phyloP scores from a whole-genome alignment of 2,113 vertebrate species.

The Ailurus styani region DNA sequence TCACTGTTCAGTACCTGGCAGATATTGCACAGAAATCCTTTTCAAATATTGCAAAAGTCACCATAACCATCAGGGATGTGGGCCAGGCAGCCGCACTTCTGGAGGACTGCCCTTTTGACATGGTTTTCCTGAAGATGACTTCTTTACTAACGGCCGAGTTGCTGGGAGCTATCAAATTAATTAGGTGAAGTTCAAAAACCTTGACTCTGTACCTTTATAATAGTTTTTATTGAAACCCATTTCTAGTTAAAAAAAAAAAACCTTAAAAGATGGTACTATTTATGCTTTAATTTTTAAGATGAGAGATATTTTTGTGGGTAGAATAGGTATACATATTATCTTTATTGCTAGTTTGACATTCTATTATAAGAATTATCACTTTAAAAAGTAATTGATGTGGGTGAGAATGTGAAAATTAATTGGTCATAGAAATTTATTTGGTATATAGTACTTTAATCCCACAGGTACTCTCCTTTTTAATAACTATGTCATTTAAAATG shows the following conservation, averaged over 20 bases:
- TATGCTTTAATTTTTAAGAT: background rate
- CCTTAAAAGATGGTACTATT: background rate
- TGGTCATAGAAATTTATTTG: background rate
- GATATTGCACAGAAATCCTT: constrained; percentile 25
- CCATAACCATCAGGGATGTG: background rate
- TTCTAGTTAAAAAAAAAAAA: background rate
- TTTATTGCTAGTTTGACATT: background rate
- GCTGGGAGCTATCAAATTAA: constrained; percentile 35
- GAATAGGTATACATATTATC: background rate
- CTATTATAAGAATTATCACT: background rate
- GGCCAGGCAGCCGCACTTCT: rapidly evolving
- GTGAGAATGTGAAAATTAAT: background rate
- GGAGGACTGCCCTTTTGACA: background rate
- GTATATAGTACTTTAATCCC: background rate
- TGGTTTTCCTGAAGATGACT: constrained; percentile 57
- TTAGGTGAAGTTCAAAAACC: constrained; percentile 46
- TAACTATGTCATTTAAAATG: background rate
- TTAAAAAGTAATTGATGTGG: background rate
- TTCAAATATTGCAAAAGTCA: background rate
- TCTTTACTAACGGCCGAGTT: constrained; percentile 4
- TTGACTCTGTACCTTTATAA: background rate
- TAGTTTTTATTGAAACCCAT: background rate
- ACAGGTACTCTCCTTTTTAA: background rate
- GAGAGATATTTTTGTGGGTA: background rate
- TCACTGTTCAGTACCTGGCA: constrained; percentile 17